These are phyloP conservation scores for Bovichtus diacanthus DNA, from an alignment of 2,797 vertebrate genomes.

Conservation along the genomic window DNA sequence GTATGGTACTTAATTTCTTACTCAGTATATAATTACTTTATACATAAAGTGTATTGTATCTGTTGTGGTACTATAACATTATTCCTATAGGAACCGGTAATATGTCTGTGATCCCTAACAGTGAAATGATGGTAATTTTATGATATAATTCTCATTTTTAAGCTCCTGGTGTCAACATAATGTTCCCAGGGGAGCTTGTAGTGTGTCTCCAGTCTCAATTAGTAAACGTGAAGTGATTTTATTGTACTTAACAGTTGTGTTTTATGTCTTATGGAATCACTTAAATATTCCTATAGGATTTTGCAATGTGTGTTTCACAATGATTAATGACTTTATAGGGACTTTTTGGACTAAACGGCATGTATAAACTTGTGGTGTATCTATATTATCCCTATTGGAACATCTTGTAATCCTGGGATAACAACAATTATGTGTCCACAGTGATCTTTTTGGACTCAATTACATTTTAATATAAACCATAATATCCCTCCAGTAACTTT, in stretches of 20 bases:
- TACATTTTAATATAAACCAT: slow-evolving; percentile 47
- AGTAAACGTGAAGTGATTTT: neutral
- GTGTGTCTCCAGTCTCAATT: neutral
- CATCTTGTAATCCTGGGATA: slow-evolving; percentile 1
- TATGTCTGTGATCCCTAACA: neutral
- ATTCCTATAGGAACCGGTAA: neutral
- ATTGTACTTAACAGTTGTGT: neutral
- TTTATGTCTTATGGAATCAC: neutral
- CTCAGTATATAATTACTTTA: neutral
- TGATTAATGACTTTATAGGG: neutral
- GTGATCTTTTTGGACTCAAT: slow-evolving; percentile 40
- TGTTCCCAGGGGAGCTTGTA: neutral
- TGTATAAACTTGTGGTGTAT: slow-evolving; percentile 27
- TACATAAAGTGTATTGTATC: neutral
- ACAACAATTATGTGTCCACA: slow-evolving; percentile 4
- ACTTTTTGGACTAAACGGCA: slow-evolving; percentile 14
- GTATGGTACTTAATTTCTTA: neutral
- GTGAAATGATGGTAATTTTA: neutral
- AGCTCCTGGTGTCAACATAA: neutral
- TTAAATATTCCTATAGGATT: neutral
- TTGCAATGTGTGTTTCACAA: neutral
- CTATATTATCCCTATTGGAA: slow-evolving; percentile 7
- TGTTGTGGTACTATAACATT: neutral
- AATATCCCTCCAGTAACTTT: slow-evolving; percentile 25
- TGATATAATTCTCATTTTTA: neutral